Percentiles rank a stretch among this genome's conserved stretches.
These are phyloP conservation scores for Carollia perspicillata DNA, from an alignment of 2,113 vertebrate species.

Conservation along the genomic window DNA sequence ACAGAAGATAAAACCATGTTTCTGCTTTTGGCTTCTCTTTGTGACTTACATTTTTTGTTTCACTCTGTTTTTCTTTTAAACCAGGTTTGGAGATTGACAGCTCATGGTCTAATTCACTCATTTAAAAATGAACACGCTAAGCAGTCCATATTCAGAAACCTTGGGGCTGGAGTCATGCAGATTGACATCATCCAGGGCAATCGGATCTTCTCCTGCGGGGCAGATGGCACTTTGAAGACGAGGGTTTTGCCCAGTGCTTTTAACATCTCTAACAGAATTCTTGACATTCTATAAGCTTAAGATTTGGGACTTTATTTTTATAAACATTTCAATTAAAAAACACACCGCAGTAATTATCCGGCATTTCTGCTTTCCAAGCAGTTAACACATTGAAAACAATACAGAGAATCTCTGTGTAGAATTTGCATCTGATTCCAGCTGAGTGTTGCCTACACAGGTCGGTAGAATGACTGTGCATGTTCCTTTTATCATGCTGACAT, in stretches of 20 bases:
- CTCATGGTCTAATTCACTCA: constrained; percentile 94
- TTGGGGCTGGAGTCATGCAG: constrained; percentile 96
- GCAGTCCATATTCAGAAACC: constrained; percentile 98
- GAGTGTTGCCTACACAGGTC: constrained; percentile 27
- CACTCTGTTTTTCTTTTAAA: constrained; percentile 30
- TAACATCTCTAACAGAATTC: constrained; percentile 90
- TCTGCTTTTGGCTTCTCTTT: background rate
- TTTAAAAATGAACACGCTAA: constrained; percentile 97
- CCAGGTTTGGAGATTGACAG: constrained; percentile 95
- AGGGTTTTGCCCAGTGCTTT: constrained; percentile 94
- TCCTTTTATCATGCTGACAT: constrained; percentile 72
- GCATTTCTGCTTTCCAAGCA: constrained; percentile 68
- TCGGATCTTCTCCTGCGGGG: constrained; percentile 97
- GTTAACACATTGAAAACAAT: constrained; percentile 61
- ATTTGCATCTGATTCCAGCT: background rate
- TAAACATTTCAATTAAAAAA: constrained; percentile 53
- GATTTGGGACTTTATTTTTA: constrained; percentile 67
- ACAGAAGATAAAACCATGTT: background rate
- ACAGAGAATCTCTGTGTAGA: constrained; percentile 58
- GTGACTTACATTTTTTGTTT: background rate
- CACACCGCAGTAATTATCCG: constrained; percentile 39
- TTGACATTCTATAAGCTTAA: constrained; percentile 88
- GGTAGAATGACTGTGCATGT: constrained; percentile 88
- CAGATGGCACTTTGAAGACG: constrained; percentile 97
- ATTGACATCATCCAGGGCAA: constrained; percentile 91